Conservation (phyloP, 2,113 vertebrate species). For the Noturus placidus region DNA sequence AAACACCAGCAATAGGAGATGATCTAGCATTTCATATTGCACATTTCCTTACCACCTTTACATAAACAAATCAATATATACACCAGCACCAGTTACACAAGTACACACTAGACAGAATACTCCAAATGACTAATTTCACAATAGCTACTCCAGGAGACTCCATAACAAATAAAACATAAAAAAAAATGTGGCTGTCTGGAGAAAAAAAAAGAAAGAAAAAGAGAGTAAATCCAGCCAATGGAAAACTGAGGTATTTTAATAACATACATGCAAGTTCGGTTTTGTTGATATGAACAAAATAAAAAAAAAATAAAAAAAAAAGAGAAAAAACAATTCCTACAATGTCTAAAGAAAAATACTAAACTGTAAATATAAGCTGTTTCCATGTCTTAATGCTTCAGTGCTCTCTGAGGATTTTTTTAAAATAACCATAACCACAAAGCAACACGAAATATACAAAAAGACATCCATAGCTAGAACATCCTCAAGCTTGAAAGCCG, state of each 20-base stretch:
- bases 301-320: background rate
- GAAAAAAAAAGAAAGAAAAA: background rate
- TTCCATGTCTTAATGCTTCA: background rate
- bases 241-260: slow-evolving; percentile 49
- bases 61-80: background rate
- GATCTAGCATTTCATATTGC: background rate
- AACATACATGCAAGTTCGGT: slow-evolving; percentile 24
- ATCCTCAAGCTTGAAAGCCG: background rate
- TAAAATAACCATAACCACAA: background rate
- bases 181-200: background rate
- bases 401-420: background rate
- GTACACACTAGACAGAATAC: background rate
- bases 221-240: background rate
- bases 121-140: background rate
- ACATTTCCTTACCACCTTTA: background rate
- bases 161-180: background rate
- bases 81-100: background rate
- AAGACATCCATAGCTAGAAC: background rate
- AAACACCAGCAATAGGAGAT: background rate
- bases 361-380: background rate
- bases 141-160: background rate
- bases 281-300: slow-evolving; percentile 33
- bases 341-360: background rate
- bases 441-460: background rate
- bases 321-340: background rate